Conservation (phyloP, 2,113 vertebrate genomes). For the Tupaia tana region DNA sequence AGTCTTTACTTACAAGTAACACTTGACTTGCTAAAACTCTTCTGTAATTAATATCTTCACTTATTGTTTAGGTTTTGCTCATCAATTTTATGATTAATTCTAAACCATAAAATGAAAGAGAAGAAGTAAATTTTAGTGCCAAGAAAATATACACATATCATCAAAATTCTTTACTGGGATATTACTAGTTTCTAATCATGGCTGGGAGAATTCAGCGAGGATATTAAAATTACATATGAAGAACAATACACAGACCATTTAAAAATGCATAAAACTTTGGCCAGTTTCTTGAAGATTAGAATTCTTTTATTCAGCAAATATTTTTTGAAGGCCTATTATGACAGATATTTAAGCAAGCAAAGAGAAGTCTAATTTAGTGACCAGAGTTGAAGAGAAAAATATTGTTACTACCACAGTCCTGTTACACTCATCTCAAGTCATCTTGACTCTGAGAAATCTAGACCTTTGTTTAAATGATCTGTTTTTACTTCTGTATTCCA, state of each 20-base stretch:
- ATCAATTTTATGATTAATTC: neutral
- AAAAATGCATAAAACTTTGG: neutral
- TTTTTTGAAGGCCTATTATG: neutral
- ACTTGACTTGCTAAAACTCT: neutral
- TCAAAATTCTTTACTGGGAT: neutral
- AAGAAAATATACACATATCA: neutral
- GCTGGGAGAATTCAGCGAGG: neutral
- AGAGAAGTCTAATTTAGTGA: neutral
- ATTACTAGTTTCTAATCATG: neutral
- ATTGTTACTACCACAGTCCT: neutral
- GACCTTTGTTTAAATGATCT: neutral
- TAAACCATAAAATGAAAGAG: neutral
- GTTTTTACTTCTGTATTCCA: neutral
- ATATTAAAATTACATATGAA: constrained; percentile 4
- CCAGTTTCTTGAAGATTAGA: neutral
- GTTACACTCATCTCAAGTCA: neutral
- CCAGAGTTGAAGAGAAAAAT: neutral
- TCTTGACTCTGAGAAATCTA: neutral
- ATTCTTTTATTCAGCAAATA: constrained; percentile 3
- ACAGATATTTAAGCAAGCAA: neutral
- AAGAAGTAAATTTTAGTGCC: neutral
- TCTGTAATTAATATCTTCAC: constrained; percentile 17
- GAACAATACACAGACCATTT: neutral
- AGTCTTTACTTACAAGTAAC: neutral
- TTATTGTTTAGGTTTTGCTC: neutral